Conservation (phyloP, 2,113 vertebrate genomes). For the Suncus etruscus region DNA sequence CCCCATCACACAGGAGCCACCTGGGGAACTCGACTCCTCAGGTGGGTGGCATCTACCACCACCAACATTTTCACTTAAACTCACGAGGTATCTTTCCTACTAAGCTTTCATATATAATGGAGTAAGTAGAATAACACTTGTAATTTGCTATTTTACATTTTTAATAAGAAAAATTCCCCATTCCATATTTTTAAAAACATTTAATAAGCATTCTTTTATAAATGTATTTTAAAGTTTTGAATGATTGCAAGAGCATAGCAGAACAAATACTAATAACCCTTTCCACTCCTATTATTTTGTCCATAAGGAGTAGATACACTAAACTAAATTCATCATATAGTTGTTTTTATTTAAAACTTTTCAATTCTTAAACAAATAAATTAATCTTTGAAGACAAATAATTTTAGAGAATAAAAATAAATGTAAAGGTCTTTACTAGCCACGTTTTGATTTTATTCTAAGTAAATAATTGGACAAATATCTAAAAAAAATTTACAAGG, state of each 20-base stretch:
- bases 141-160: neutral
- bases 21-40: too few species aligned
- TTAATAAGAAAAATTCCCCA: neutral
- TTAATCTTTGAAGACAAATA: neutral
- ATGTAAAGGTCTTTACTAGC: neutral
- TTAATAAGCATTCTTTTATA: neutral
- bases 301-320: neutral
- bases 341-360: conserved; percentile 17
- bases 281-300: neutral
- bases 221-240: neutral
- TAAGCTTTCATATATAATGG: neutral
- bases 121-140: neutral
- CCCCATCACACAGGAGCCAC: too few species aligned
- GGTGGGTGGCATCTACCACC: too few species aligned
- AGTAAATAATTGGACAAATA: conserved; percentile 18
- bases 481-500: neutral
- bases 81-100: neutral
- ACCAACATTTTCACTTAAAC: conserved; percentile 30
- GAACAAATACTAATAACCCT: neutral
- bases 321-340: neutral
- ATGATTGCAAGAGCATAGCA: neutral
- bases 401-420: neutral
- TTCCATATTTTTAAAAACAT: neutral
- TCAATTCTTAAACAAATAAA: neutral
- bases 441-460: neutral